These are phyloP conservation scores for Heliothis subflexa DNA, from an alignment of 1,140 invertebrate genomes.

Conservation along the genomic window DNA sequence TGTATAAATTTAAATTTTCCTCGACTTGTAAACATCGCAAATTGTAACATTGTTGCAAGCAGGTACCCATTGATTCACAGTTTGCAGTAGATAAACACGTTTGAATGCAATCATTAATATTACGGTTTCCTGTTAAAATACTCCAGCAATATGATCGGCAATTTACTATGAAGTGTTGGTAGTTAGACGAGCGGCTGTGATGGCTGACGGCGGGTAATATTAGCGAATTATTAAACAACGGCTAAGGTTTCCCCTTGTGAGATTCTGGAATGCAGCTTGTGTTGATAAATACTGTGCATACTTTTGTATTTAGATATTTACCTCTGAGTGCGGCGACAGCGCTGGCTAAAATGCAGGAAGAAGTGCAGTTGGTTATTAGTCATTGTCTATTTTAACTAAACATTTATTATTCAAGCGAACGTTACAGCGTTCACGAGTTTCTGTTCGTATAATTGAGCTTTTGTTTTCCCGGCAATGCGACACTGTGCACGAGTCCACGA, in stretches of 20 bases:
- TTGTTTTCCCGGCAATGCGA: slow-evolving; percentile 6
- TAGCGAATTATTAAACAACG: slow-evolving; percentile 42
- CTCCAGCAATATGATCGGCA: slow-evolving; percentile 25
- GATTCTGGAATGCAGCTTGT: slow-evolving; percentile 31
- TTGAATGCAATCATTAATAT: slow-evolving; percentile 42
- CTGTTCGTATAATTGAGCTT: slow-evolving; percentile 17
- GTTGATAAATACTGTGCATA: slow-evolving; percentile 30
- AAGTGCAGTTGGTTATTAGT: slow-evolving; percentile 20
- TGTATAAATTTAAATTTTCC: slow-evolving; percentile 12
- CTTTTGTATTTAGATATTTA: slow-evolving; percentile 24
- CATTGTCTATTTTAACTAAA: slow-evolving; percentile 8
- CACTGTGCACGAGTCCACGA: slow-evolving; percentile 9
- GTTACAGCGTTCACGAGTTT: slow-evolving; percentile 10
- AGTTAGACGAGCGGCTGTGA: slow-evolving; percentile 25
- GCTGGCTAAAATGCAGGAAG: slow-evolving; percentile 24
- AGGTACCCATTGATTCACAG: slow-evolving; percentile 16
- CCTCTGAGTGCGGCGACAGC: neutral
- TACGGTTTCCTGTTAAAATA: slow-evolving; percentile 39
- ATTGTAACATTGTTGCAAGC: slow-evolving; percentile 22
- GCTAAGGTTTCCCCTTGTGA: slow-evolving; percentile 42
- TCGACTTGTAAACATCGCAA: slow-evolving; percentile 11
- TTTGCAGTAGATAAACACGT: slow-evolving; percentile 29
- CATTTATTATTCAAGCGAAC: slow-evolving; percentile 5
- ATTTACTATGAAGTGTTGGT: slow-evolving; percentile 43
- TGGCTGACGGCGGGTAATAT: slow-evolving; percentile 35